Evolutionary conservation across 2,797 vertebrate genomes (phyloP), one percentile per base, ranked within the genome.

Genomic region (Melanotaenia maccullochi): DNA sequence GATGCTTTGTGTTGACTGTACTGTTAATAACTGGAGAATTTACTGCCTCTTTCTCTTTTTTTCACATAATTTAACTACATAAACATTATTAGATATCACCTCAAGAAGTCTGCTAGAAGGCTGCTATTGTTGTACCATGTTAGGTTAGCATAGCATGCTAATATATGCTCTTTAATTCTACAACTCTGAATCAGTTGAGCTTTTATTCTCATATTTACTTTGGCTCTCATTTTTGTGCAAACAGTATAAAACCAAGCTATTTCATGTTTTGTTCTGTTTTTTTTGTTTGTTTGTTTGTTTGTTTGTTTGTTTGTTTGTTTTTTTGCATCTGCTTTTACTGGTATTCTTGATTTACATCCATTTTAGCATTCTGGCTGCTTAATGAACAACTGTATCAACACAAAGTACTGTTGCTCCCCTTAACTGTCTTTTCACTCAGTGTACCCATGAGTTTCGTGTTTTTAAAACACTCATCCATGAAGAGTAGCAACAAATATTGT

Each of bases 1-100:
- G 57, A 77, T 70, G 77, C 75, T 79, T 68, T 68, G 20, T 64
- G 60, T 70, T 62, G 72, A 79, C 63, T 44, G 33, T 22, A 47
- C 56, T 28, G 2, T 30, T 71, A 73, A 78, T 67, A 60, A 72
- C 49, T 60, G 49, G 38, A 66, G 67, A 77, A 52, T 52, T n/a
- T 55, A 60, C 38, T 42, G 54, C 62, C 62, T 47, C 49, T 22
- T 44, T 18, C 32, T 20, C 32, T 20, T 2, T 44, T 44, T 42
- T 42, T 36, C 9, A 30, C 4, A 54, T 40, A 40, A 30, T 54
- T 8, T 20, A 30, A 38, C 3, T 30, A 42, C 32, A 54, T 33
- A 42, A 22, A 24, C n/a, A 51, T 51, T 3, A 22, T 8, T 51
- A 4, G 8, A 51, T 44, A 3, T 5, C 42, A 44, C 18, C 42